A percentile compares a stretch with the other conserved stretches of the same genome.
phyloP scores from a whole-genome alignment of 2,113 vertebrate species.

The Pogonocichla stellata region DNA sequence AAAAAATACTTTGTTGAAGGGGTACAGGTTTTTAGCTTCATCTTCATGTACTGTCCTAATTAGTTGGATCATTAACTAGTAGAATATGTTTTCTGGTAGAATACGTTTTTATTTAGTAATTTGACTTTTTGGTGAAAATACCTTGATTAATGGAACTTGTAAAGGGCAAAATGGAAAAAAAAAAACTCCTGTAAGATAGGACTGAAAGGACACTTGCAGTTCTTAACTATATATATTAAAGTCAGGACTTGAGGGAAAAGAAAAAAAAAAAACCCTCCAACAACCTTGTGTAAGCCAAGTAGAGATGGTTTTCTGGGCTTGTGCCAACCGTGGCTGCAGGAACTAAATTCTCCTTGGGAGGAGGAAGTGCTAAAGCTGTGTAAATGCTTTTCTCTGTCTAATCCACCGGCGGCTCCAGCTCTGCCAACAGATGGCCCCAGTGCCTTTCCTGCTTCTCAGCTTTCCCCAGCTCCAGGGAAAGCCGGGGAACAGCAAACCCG shows the following conservation, averaged over 20 bases:
- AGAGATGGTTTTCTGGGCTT: neutral
- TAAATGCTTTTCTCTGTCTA: neutral
- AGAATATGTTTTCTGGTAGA: neutral
- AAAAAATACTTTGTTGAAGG: neutral
- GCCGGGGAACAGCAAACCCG: neutral
- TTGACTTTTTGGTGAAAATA: neutral
- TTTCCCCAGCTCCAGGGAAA: neutral
- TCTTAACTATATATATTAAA: neutral
- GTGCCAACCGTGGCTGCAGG: neutral
- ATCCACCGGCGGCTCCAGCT: neutral
- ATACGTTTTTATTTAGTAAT: neutral
- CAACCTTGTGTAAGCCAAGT: neutral
- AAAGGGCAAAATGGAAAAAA: neutral
- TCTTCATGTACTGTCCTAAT: neutral
- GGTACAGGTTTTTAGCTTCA: neutral
- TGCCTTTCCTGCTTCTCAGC: neutral
- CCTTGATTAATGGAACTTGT: neutral
- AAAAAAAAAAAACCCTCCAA: no score
- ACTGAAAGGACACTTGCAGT: neutral
- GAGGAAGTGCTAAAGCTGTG: neutral
- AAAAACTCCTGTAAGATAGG: neutral
- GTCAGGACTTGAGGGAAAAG: neutral
- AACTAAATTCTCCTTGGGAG: neutral
- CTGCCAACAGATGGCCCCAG: constrained; percentile 53
- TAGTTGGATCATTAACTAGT: neutral